Evolutionary conservation across 30 jellyfish, hydroid and myxozoan genomes (phyloP).

Genomic region (Nemopilema nomurai): DNA sequence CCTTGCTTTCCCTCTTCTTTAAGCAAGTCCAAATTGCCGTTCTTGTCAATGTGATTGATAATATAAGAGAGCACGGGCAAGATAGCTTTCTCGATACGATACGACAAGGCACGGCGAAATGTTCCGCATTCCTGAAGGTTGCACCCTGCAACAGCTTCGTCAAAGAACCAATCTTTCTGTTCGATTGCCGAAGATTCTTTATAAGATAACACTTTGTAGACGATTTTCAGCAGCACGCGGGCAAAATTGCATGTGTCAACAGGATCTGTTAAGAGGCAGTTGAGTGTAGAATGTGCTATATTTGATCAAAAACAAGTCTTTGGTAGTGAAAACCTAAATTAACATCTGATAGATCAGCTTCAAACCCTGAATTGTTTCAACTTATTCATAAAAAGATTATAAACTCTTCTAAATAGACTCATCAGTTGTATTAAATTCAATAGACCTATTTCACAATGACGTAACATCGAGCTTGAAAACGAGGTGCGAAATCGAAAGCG

Average conservation of each 20-base stretch:
- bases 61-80: conserved; percentile 50
- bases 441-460: not conserved
- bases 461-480: not conserved
- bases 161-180: conserved; percentile 53
- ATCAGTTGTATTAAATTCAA: no score
- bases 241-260: conserved; percentile 2
- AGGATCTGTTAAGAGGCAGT: not conserved
- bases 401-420: no score
- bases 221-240: conserved; percentile 4
- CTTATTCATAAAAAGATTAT: no score
- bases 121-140: conserved; percentile 82
- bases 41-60: conserved; percentile 40
- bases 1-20: conserved; percentile 8
- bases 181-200: conserved; percentile 43
- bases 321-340: no score
- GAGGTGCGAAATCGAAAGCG: not conserved
- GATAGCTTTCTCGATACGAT: conserved; percentile 62
- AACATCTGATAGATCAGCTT: no score
- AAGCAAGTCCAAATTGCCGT: conserved; percentile 49
- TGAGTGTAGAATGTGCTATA: no score
- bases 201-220: conserved; percentile 20
- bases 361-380: no score
- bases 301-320: no score
- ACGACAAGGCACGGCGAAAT: conserved; percentile 71
- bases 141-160: conserved; percentile 68